These are phyloP conservation scores for Botia kubotai DNA, from an alignment of 2,797 vertebrate species.

Conservation along the genomic window DNA sequence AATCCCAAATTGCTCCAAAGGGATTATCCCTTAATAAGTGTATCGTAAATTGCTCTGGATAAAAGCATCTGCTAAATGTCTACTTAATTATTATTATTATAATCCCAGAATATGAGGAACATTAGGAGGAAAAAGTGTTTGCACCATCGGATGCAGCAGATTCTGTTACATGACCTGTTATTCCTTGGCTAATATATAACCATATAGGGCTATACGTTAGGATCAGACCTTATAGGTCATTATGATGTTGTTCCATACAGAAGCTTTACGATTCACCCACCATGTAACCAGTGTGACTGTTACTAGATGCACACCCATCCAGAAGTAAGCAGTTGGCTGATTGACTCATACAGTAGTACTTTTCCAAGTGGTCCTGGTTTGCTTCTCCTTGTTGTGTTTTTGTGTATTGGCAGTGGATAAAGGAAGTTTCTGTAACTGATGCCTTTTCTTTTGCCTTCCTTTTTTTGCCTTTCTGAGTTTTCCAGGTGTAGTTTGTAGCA, in stretches of 20 bases:
- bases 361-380: neutral
- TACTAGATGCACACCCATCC: neutral
- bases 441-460: neutral
- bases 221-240: neutral
- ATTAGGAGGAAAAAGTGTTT: neutral
- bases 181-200: neutral
- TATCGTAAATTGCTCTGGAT: constrained; percentile 2
- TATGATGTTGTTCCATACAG: neutral
- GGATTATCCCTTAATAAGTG: neutral
- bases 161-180: neutral
- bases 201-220: neutral
- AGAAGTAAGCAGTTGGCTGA: neutral
- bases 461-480: neutral
- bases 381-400: neutral
- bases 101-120: neutral
- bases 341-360: neutral
- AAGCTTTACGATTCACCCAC: neutral
- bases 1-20: neutral
- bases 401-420: neutral
- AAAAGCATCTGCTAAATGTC: constrained; percentile 14
- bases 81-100: constrained; percentile 4
- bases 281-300: neutral
- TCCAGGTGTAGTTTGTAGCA: neutral
- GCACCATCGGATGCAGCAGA: neutral
- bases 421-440: neutral